Base-by-base conservation (phyloP, 1,140 invertebrate genomes). In the Nebria ingens region DNA sequence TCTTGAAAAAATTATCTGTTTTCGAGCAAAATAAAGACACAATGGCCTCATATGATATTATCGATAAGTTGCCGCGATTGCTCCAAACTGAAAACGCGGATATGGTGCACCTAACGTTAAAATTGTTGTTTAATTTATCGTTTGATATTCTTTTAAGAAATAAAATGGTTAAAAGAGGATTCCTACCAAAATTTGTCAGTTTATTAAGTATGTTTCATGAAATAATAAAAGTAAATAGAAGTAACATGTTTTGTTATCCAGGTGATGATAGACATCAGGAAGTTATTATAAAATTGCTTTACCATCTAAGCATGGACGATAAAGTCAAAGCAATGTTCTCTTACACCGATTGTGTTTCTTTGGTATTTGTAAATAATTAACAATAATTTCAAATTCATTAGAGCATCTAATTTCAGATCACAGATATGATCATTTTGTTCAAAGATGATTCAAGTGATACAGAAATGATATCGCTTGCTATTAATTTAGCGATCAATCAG, bases 281-380 rank as follows among this genome's bases (percentile, higher is more conserved):
- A 59, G 82, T 89, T 54, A 87, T 93, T 55, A 76, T 97, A 54
- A 92, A 92, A 70, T 82, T 97, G 54, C 75, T 98, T 17, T 98
- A 98, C 70, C 93, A 98, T 70, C 78, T 95, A 40, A 96, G 92
- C 70, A 87, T 96, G 76, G 92, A 98, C 73, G 93, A 97, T 67
- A 85, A 93, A 71, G 87, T 92, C 0, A 97, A 97, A 73, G 77
- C 87, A 20, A 91, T 97, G 82, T 95, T 97, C 67, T 87, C 87
- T n/a, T 93, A 93, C 68, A 94, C 91, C 1, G 93, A 97, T 68
- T 95, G 91, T 73, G 86, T 97, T 58, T 87, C 91, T 65, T 78
- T 93, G 72, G 91, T 93, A 73, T 79, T 77, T 19, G n/a, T 12
- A 38, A 21, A 52, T 54, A 19, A 29, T 17, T 55, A 23, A 49